Base-by-base conservation (phyloP, 2,113 vertebrate genomes). In the Mystacornis crossleyi region DNA sequence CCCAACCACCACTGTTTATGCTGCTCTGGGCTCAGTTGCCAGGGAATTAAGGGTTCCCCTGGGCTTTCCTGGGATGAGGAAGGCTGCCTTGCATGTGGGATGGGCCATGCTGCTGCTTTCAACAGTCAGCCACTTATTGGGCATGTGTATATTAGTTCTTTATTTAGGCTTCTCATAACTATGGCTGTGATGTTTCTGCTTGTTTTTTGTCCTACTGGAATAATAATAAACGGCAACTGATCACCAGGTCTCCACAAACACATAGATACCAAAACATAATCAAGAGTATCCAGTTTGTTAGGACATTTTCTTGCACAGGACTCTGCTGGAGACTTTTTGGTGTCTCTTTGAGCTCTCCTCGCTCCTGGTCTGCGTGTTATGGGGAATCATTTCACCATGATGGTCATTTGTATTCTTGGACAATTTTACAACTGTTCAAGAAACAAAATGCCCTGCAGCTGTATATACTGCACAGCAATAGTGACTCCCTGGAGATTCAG, bases 21-120 rank as follows among this genome's bases (percentile, higher is more conserved):
- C 43, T 78, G 12, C 51, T 72, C n/a, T 6, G 4, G 33, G n/a
- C 25, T 50, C 26, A 38, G 10, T 72, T 84, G 60, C 48, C 33
- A 58, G 53, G 16, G n/a, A 61, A 61, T 50, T 36, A 36, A 60
- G 34, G 6, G 6, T 84, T 93, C 55, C 12, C n/a, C 23, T 66
- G 17, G 2, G 3, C 53, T 26, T 66, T 88, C 5, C 9, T 8
- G 40, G 28, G 8, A 42, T 70, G 29, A 42, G 12, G 36, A 80
- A 38, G 34, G 2, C 57, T 65, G 19, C 20, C 9, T 89, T 7
- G 6, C 0, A 0, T 69, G 16, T 57, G 33, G 24, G 7, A 50
- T 33, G 47, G 29, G 29, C 31, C 13, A 28, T 14, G 16, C 24
- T 92, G 26, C 23, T 70, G 10, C 24, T 26, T 51, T 19, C 40